Conservation (phyloP, 2,888 invertebrate genomes). For the Lottia scabra region DNA sequence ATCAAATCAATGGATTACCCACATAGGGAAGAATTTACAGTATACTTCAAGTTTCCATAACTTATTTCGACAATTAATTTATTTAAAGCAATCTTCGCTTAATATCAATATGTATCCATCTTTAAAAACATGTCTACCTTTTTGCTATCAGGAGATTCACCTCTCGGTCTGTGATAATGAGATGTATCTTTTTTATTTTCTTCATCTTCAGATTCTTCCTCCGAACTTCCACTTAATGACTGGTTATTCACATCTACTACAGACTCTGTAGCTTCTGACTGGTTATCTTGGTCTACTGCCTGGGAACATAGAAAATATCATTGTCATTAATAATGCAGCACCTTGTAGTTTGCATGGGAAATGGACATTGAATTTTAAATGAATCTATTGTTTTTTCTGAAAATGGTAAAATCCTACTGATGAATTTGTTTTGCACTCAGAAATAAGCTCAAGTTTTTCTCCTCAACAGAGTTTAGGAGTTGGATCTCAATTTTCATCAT, state of each 20-base stretch:
- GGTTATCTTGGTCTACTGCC: not conserved
- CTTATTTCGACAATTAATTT: no score
- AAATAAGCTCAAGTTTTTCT: conserved; percentile 2
- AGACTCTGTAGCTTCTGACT: not conserved
- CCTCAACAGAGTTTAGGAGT: conserved; percentile 13
- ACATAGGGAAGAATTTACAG: no score
- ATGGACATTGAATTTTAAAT: no score
- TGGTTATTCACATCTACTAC: not conserved
- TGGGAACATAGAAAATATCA: no score
- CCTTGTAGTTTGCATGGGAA: no score
- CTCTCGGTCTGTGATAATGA: conserved; percentile 61
- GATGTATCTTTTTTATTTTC: conserved; percentile 23
- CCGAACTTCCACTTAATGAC: not conserved
- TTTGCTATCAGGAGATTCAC: conserved; percentile 71
- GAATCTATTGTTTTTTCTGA: no score
- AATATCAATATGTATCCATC: no score
- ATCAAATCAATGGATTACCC: no score
- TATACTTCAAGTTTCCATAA: no score
- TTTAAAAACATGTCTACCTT: conserved; percentile 44
- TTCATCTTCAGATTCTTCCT: conserved; percentile 18
- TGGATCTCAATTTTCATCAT: conserved; percentile 21
- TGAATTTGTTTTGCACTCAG: not conserved
- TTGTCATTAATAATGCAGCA: no score
- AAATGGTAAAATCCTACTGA: no score
- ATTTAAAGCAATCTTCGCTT: no score